Percentiles rank a stretch among this genome's conserved stretches.
Evolutionary conservation across 2,888 invertebrate species (phyloP).

Genomic region (Leptarthrus brevirostris): DNA sequence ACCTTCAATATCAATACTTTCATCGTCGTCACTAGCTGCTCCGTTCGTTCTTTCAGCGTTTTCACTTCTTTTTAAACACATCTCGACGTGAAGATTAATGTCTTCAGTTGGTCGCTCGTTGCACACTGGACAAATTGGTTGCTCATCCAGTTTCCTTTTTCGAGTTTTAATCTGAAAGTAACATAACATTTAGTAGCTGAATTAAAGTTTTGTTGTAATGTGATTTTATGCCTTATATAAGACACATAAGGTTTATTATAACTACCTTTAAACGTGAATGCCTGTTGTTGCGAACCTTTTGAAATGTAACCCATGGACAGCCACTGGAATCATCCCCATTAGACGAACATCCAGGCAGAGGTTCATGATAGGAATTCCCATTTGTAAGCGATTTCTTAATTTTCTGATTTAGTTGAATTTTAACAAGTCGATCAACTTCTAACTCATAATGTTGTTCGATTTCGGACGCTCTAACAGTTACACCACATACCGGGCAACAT

Average conservation of each 20-base stretch:
- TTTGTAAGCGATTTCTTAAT: constrained; percentile 51
- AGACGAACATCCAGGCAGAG: constrained; percentile 55
- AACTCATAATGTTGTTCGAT: constrained; percentile 84
- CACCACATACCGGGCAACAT: constrained; percentile 91
- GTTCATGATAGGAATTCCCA: constrained; percentile 56
- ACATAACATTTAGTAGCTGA: not conserved
- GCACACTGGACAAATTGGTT: constrained; percentile 82
- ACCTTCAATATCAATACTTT: constrained; percentile 81
- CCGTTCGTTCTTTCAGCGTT: constrained; percentile 59
- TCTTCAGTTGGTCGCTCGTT: constrained; percentile 76
- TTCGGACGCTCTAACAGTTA: constrained; percentile 84
- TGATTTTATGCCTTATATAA: too few species aligned
- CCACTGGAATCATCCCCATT: constrained; percentile 59
- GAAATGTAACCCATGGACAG: constrained; percentile 77
- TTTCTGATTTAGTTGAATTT: constrained; percentile 62
- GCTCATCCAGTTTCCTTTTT: constrained; percentile 74
- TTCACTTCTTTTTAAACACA: constrained; percentile 72
- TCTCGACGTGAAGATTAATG: constrained; percentile 78
- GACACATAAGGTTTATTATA: too few species aligned
- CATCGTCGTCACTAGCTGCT: constrained; percentile 68
- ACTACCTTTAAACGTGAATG: constrained; percentile 74
- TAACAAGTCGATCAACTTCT: constrained; percentile 80
- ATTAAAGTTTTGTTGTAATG: too few species aligned
- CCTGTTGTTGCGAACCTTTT: constrained; percentile 79
- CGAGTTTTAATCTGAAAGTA: constrained; percentile 71